phyloP scores from a whole-genome alignment of 2,113 vertebrate genomes.

The Corythornis madagascariensis region DNA sequence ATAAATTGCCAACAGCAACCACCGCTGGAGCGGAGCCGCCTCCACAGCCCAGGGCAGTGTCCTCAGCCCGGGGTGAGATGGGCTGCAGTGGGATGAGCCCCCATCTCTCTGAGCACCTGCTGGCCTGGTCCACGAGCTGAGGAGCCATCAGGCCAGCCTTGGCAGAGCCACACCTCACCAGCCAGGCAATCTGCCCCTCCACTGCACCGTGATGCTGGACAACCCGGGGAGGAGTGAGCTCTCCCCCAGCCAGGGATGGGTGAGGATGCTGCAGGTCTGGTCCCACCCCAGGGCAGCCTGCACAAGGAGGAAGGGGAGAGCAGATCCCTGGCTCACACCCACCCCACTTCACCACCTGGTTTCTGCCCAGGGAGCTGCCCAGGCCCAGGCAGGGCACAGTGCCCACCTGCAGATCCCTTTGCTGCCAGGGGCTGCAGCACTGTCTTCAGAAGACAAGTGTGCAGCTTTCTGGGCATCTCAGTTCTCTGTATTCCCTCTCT shows the following conservation, averaged over 20 bases:
- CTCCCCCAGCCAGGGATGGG: background rate
- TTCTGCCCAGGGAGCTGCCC: background rate
- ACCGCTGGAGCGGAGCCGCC: rapidly evolving
- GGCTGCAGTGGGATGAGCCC: background rate
- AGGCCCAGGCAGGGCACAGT: background rate
- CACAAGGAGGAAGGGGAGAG: background rate
- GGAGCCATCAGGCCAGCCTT: background rate
- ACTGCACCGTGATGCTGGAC: rapidly evolving
- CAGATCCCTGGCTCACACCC: background rate
- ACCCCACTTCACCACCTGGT: background rate
- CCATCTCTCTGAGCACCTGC: rapidly evolving
- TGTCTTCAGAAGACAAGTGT: slow-evolving; percentile 24
- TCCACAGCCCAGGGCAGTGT: rapidly evolving
- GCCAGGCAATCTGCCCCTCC: background rate
- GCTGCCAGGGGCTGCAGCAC: background rate
- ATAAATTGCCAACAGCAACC: background rate
- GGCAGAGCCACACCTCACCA: rapidly evolving
- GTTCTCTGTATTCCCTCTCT: slow-evolving; percentile 8
- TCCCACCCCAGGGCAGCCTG: rapidly evolving
- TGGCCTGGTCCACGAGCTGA: background rate
- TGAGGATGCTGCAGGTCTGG: background rate
- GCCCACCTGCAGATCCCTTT: background rate
- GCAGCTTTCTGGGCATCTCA: background rate
- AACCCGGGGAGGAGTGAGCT: rapidly evolving
- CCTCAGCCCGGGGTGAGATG: rapidly evolving